Evolutionary conservation across 2,113 vertebrate genomes (phyloP).

Genomic region (Apodemus speciosus): DNA sequence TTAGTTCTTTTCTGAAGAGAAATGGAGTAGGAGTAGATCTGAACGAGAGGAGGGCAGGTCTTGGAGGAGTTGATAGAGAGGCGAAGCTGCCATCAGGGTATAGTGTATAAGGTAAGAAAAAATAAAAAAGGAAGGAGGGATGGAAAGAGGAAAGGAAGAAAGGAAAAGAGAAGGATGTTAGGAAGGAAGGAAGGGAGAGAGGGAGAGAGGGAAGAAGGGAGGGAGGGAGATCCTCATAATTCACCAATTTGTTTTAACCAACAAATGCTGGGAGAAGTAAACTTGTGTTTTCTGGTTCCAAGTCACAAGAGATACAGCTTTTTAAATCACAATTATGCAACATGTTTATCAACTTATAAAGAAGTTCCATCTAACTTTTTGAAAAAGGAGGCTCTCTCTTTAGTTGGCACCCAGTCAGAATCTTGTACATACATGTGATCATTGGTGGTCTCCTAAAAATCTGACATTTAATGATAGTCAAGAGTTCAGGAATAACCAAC

Average conservation of each 20-base stretch:
- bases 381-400: background rate
- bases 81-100: too few relatives aligned
- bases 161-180: too few relatives aligned
- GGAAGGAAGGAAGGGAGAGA: too few relatives aligned
- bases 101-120: too few relatives aligned
- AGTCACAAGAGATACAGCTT: background rate
- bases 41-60: too few relatives aligned
- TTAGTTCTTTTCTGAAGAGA: too few relatives aligned
- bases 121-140: too few relatives aligned
- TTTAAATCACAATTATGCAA: background rate
- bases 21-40: too few relatives aligned
- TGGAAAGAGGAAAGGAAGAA: too few relatives aligned
- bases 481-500: background rate
- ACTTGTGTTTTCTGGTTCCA: background rate
- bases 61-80: too few relatives aligned
- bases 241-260: background rate
- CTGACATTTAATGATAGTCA: background rate
- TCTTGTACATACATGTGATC: background rate
- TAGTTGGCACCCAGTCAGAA: background rate
- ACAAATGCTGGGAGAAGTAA: background rate
- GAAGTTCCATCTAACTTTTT: background rate
- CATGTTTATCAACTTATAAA: background rate
- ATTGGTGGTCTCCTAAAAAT: background rate
- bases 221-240: background rate
- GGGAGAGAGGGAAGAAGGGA: too few relatives aligned